Percentiles rank a stretch among this genome's conserved stretches.
Evolutionary conservation across 2,113 vertebrate species (phyloP).

Genomic region (Corythaeola cristata): DNA sequence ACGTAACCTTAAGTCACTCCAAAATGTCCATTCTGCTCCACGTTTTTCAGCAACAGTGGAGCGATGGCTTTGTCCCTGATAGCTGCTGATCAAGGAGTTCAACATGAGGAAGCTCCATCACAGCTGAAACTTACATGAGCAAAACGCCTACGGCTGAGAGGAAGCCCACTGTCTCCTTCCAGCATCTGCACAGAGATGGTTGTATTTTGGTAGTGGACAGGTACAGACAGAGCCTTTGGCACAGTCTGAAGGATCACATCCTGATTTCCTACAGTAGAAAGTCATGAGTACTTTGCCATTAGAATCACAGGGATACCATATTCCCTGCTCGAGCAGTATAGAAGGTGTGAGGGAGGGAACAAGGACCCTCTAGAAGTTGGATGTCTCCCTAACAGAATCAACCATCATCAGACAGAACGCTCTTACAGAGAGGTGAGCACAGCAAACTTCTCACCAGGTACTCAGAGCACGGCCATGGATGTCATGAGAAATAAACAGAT

Average conservation of each 20-base stretch:
- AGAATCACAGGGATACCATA: not conserved
- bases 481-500: not conserved
- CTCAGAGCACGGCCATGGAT: not conserved
- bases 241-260: not conserved
- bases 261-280: not conserved
- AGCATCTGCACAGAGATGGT: not conserved
- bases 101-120: rapidly evolving
- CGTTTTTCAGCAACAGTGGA: not conserved
- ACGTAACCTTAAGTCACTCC: not conserved
- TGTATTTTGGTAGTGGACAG: rapidly evolving
- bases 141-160: not conserved
- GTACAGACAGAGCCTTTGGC: not conserved
- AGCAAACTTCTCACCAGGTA: not conserved
- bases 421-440: too few species aligned
- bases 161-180: not conserved
- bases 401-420: not conserved
- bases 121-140: not conserved
- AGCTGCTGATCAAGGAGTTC: not conserved
- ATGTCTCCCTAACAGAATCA: not conserved
- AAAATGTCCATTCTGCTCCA: not conserved
- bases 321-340: not conserved
- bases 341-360: not conserved
- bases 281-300: not conserved
- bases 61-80: rapidly evolving
- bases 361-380: not conserved